Evolutionary conservation across 2,888 invertebrate genomes (phyloP), one percentile per base, ranked within the genome.

Genomic region (Ariolimax columbianus): DNA sequence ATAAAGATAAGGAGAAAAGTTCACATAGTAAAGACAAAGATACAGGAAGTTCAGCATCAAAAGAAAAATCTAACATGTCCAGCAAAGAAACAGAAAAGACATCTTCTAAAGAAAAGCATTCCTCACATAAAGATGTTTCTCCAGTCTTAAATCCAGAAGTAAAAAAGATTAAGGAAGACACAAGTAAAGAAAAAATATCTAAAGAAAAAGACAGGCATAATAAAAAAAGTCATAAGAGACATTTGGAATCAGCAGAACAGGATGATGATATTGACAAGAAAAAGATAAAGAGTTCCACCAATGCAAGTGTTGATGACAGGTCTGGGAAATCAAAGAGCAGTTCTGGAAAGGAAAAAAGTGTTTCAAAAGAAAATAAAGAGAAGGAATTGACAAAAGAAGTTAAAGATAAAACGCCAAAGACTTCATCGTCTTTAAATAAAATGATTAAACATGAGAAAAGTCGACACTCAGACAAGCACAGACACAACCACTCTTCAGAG

Each of bases 241-340:
- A 51, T 38, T 47, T n/a, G 38, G 77, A 81, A 51, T 47, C 66
- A 36, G 36, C 38, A 19, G 26, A 43, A 38, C 38, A 23, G 59
- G 85, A 68, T n/a, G 70, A 77, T 59, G 81, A 70, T 63, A 38
- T n/a, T 43, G 82, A 85, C 38, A 82, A 82, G 47, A 85, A 82
- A 33, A 85, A 85, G 43, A 26, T 82, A 51, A 82, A 66, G 19
- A 80, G 75, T 66, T 63, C 73, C 14, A 81, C 85, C 38, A 43
- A 55, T 79, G 72, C 43, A 17, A 78, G 70, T 59, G 72, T 23
- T 55, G 83, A 83, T 30, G 83, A 83, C 19, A 77, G 43, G n/a
- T 33, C 77, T 38, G 23, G 33, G 7, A 83, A 83, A 70, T 30
- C 78, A 47, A 83, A 83, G 72, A 70, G 51, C 30, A 36, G n/a